Conservation (phyloP, 2,113 vertebrate species). For the Bos javanicus region DNA sequence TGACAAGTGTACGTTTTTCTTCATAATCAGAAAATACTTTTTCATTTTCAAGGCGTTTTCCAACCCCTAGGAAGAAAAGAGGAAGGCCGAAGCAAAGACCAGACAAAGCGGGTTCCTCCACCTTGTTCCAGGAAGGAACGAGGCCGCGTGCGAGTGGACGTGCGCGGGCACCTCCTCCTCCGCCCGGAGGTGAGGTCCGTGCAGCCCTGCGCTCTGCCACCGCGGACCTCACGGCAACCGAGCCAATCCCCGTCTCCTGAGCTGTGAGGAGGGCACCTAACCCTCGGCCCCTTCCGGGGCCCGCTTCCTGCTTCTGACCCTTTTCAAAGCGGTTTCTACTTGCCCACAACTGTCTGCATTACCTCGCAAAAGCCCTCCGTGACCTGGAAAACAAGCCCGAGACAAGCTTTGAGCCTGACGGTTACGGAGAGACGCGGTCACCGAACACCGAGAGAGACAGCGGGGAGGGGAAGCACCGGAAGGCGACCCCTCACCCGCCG, state of each 20-base stretch:
- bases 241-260: not conserved
- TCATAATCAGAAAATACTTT: not conserved
- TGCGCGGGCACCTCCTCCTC: not conserved
- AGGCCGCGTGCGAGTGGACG: not conserved
- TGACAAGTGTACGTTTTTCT: not conserved
- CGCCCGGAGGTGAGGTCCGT: no score
- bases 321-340: not conserved
- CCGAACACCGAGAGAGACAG: not conserved
- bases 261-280: not conserved
- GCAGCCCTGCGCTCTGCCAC: not conserved
- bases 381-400: not conserved
- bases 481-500: accelerated
- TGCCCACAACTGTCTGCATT: not conserved
- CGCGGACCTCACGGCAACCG: not conserved
- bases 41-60: not conserved
- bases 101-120: not conserved
- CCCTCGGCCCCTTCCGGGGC: not conserved
- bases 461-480: not conserved
- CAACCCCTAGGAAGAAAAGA: not conserved
- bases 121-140: no score
- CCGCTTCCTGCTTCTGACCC: not conserved
- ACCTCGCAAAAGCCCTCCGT: not conserved
- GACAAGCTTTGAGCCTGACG: not conserved
- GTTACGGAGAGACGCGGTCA: not conserved
- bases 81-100: not conserved